phyloP scores from a whole-genome alignment of 2,113 vertebrate genomes.

The Engystomops pustulosus region DNA sequence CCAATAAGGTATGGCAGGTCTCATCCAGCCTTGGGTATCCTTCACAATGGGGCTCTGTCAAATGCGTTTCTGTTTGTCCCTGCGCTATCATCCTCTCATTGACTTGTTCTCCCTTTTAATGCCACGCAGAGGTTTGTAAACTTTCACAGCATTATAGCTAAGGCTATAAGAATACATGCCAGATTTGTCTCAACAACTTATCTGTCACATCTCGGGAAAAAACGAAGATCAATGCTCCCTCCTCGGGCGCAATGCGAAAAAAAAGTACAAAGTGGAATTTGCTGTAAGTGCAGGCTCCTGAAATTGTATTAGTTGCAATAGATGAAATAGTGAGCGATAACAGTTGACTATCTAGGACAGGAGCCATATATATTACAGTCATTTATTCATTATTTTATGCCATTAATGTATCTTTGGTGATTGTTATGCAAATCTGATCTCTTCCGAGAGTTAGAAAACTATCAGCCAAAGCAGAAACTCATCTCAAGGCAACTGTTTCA shows the following conservation, averaged over 20 bases:
- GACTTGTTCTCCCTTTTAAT: slow-evolving; percentile 54
- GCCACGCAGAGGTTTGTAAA: slow-evolving; percentile 56
- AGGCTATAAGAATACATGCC: slow-evolving; percentile 54
- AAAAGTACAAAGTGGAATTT: slow-evolving; percentile 74
- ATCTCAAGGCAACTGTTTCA: no score
- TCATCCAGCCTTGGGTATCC: slow-evolving; percentile 71
- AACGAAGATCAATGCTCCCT: slow-evolving; percentile 60
- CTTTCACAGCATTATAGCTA: slow-evolving; percentile 70
- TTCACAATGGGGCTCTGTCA: slow-evolving; percentile 74
- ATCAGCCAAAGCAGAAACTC: no score
- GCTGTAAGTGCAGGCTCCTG: slow-evolving; percentile 69
- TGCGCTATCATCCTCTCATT: slow-evolving; percentile 60
- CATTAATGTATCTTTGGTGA: no score
- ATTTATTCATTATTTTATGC: no score
- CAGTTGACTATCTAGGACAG: slow-evolving; percentile 69
- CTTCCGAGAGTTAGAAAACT: no score
- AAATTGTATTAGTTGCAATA: slow-evolving; percentile 76
- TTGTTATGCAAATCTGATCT: no score
- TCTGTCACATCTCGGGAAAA: slow-evolving; percentile 62
- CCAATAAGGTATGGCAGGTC: slow-evolving; percentile 81
- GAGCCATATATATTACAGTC: no score
- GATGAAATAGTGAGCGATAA: slow-evolving; percentile 67
- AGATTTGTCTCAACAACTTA: background rate
- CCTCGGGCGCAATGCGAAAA: slow-evolving; percentile 67
- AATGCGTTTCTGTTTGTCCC: slow-evolving; percentile 61